Conservation (phyloP, 2,113 vertebrate species). For the Brachypteracias leptosomus region DNA sequence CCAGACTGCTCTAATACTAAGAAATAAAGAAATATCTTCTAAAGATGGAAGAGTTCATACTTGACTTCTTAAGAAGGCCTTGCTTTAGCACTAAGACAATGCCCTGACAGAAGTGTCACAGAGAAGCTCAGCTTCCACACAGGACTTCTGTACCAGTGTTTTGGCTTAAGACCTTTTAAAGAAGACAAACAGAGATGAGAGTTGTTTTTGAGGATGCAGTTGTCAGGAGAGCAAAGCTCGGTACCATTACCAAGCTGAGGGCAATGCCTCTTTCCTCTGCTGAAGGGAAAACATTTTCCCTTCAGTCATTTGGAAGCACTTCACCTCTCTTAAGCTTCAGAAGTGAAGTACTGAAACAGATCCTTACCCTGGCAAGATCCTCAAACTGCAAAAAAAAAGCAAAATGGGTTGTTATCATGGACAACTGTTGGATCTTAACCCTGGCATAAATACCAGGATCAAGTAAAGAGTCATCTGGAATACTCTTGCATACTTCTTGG, state of each 20-base stretch:
- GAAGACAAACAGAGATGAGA: not conserved
- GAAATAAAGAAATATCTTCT: not conserved
- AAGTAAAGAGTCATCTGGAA: not conserved
- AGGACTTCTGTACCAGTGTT: not conserved
- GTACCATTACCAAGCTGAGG: not conserved
- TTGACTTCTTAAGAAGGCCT: not conserved
- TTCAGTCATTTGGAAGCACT: conserved; percentile 1
- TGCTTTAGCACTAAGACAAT: not conserved
- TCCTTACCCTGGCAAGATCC: not conserved
- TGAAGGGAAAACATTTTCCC: not conserved
- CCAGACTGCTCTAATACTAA: not conserved
- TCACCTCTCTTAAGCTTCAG: not conserved
- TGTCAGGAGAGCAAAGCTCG: not conserved
- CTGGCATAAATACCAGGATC: not conserved
- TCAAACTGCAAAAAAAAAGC: not conserved
- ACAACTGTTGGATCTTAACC: not conserved
- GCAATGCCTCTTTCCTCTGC: not conserved
- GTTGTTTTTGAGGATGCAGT: not conserved
- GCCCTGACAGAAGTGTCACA: not conserved
- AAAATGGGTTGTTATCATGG: not conserved
- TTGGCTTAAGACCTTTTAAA: not conserved
- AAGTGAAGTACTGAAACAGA: conserved; percentile 15
- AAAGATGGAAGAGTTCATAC: not conserved
- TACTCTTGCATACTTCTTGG: not conserved
- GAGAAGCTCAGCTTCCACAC: not conserved